Conservation (phyloP, 1,140 invertebrate genomes). For the Lordiphosa mommai region DNA sequence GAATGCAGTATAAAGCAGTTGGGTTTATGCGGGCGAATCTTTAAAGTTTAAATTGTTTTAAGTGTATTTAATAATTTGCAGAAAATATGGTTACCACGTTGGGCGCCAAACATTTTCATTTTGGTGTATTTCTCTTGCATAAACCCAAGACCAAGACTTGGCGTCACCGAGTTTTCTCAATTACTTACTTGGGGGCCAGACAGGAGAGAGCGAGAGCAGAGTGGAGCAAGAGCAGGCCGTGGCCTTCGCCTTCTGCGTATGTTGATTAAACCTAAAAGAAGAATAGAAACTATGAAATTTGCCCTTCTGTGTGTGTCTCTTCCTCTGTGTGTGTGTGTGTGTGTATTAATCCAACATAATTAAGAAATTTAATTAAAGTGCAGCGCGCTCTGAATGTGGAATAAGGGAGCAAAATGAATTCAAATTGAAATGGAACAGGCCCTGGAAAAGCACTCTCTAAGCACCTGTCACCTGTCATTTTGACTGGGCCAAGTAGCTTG, state of each 20-base stretch:
- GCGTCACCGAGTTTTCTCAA: slow-evolving; percentile 66
- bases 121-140: slow-evolving; percentile 8
- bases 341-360: slow-evolving; percentile 76
- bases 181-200: slow-evolving; percentile 45
- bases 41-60: not conserved
- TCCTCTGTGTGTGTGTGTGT: slow-evolving; percentile 15
- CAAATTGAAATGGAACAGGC: not conserved
- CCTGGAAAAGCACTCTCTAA: not conserved
- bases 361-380: slow-evolving; percentile 78
- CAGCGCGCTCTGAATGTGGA: slow-evolving; percentile 66
- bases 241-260: slow-evolving; percentile 31
- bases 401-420: slow-evolving; percentile 20
- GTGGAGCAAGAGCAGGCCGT: not conserved
- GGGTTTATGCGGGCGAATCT: not conserved
- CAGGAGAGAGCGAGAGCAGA: not conserved
- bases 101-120: not conserved
- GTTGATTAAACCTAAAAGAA: slow-evolving; percentile 73
- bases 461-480: not conserved
- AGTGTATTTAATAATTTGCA: not conserved
- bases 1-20: not conserved
- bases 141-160: slow-evolving; percentile 48
- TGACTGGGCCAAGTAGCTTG: no score
- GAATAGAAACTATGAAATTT: slow-evolving; percentile 61
- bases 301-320: slow-evolving; percentile 6
- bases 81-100: not conserved